Base-by-base conservation (phyloP, 2,113 vertebrate genomes). In the Myodes glareolus region DNA sequence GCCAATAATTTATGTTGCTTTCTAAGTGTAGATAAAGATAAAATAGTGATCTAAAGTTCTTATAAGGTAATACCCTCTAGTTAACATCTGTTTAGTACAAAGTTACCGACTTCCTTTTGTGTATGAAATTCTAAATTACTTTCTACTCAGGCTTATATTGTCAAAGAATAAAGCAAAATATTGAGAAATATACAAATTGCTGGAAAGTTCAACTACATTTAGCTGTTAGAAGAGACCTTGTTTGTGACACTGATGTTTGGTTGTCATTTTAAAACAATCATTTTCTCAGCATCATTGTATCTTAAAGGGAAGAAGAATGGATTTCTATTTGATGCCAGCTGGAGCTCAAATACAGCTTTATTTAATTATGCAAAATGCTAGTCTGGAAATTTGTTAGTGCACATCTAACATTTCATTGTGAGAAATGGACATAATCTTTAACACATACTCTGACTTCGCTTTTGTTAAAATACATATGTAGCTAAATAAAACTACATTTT, bases 401-500 rank as follows among this genome's bases (percentile, higher is more conserved):
- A 86, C 10, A 31, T 50, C 2, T 58, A 82, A 97, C 7, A 65
- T 73, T 45, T 87, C 95, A 85, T 47, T 95, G 42, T 78, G 36
- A 97, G 50, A 39, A 65, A 96, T 96, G 97, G 95, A 95, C 76
- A 23, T 42, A 76, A 23, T 50, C 17, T 42, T 52, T 97, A 68
- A 95, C 90, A 96, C 70, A 27, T 78, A 95, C 75, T 73, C 16
- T 42, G 2, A 0, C 61, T 45, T 97, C 97, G 73, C 63, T 98
- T 97, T 68, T 88, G 19, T 75, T 97, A 96, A 65, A 92, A 3
- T 50, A 68, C 85, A 97, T 88, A 94, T 92, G 50, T 97, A 97
- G 97, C 97, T 97, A 98, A 97, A 39, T 65, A 70, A 98, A 96
- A 96, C 72, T n/a, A 63, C 72, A 61, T 90, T 96, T 94, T n/a